Evolutionary conservation across 2,113 vertebrate species (phyloP).

Genomic region (Prietella phreatophila): DNA sequence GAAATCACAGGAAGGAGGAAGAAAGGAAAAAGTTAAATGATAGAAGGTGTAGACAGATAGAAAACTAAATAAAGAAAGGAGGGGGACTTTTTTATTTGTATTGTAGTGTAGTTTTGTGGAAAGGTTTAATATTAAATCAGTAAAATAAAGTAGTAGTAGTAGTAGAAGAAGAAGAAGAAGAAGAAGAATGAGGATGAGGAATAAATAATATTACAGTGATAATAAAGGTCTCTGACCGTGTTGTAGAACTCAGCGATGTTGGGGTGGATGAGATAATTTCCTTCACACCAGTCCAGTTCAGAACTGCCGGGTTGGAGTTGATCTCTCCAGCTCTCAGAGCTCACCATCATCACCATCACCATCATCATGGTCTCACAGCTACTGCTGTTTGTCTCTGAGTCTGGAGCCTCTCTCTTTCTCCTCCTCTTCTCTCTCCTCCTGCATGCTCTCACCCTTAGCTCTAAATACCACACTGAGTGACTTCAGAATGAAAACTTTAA

Average conservation of each 20-base stretch:
- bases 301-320: conserved; percentile 90
- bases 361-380: neutral
- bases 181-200: neutral
- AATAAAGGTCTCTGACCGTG: conserved; percentile 78
- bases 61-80: neutral
- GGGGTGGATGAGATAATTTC: conserved; percentile 92
- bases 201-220: neutral
- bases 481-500: neutral
- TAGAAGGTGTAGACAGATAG: neutral
- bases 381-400: neutral
- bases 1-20: conserved; percentile 64
- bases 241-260: conserved; percentile 96
- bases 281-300: conserved; percentile 96
- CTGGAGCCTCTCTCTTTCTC: neutral
- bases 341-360: neutral
- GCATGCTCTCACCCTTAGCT: neutral
- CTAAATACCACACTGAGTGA: neutral
- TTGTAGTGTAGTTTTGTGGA: neutral
- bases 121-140: neutral
- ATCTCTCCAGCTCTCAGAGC: conserved; percentile 75
- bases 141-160: neutral
- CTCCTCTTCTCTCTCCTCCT: neutral
- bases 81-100: neutral
- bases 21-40: neutral
- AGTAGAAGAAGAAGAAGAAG: neutral